These are phyloP conservation scores for Polia nebulosa DNA, from an alignment of 2,888 invertebrate species.

Conservation along the genomic window DNA sequence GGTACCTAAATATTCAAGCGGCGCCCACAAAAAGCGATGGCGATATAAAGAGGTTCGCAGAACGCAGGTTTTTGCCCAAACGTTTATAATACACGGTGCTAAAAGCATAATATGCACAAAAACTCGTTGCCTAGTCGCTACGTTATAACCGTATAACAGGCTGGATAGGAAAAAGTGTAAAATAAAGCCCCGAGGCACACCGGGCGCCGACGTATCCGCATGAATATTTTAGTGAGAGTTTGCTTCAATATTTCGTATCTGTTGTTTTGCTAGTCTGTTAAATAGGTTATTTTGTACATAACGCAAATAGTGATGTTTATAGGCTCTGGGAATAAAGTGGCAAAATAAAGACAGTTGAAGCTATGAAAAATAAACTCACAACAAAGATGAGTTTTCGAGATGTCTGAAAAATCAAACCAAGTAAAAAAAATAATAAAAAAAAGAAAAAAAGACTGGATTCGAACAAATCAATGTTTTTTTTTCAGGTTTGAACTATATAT, in stretches of 20 bases:
- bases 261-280: constrained; percentile 59
- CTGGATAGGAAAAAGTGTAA: constrained; percentile 81
- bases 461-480: too few species aligned
- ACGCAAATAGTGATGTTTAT: constrained; percentile 50
- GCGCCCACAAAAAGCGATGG: constrained; percentile 65
- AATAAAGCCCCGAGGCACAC: constrained; percentile 68
- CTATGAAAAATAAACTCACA: neutral
- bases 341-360: neutral
- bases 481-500: too few species aligned
- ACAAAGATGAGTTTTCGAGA: too few species aligned
- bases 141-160: constrained; percentile 81
- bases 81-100: constrained; percentile 84
- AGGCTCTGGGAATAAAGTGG: constrained; percentile 4
- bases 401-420: neutral
- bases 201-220: constrained; percentile 52
- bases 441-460: too few species aligned
- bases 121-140: constrained; percentile 77
- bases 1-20: constrained; percentile 51
- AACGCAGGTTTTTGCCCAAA: constrained; percentile 75
- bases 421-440: too few species aligned
- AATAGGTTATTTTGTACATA: constrained; percentile 57
- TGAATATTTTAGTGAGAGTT: constrained; percentile 64
- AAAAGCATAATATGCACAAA: constrained; percentile 88
- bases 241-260: constrained; percentile 51
- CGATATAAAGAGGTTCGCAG: constrained; percentile 73